Evolutionary conservation across 2,797 vertebrate genomes (phyloP).

Genomic region (Meriones psammophilus): DNA sequence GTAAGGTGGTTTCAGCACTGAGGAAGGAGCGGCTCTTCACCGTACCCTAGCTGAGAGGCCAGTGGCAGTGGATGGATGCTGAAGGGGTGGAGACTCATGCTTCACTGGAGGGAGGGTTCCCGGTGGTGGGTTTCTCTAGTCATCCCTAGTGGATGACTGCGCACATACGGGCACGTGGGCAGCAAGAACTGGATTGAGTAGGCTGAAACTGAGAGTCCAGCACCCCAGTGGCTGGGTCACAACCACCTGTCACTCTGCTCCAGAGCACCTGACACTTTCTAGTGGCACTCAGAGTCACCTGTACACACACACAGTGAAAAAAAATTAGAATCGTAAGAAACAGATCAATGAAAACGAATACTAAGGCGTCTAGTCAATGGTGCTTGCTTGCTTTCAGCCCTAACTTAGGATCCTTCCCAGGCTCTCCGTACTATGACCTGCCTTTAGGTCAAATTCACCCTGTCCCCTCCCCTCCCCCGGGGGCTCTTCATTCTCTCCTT

Average conservation of each 20-base stretch:
- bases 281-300: no score
- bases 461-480: not conserved
- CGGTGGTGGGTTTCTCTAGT: not conserved
- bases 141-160: no score
- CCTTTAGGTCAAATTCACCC: not conserved
- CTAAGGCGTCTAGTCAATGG: not conserved
- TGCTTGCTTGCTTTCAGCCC: not conserved
- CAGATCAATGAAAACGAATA: not conserved
- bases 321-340: not conserved
- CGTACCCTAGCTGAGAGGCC: not conserved
- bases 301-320: not conserved
- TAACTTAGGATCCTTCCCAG: not conserved
- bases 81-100: not conserved
- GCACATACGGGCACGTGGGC: not conserved
- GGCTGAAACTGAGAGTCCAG: not conserved
- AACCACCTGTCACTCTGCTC: not conserved
- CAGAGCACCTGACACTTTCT: not conserved
- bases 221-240: not conserved
- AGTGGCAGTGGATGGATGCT: not conserved
- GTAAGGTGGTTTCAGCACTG: not conserved
- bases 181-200: not conserved
- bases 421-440: not conserved
- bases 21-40: not conserved
- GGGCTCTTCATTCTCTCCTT: not conserved
- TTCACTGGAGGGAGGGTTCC: not conserved